Base-by-base conservation (phyloP, 2,797 vertebrate species). In the Salmo trutta region DNA sequence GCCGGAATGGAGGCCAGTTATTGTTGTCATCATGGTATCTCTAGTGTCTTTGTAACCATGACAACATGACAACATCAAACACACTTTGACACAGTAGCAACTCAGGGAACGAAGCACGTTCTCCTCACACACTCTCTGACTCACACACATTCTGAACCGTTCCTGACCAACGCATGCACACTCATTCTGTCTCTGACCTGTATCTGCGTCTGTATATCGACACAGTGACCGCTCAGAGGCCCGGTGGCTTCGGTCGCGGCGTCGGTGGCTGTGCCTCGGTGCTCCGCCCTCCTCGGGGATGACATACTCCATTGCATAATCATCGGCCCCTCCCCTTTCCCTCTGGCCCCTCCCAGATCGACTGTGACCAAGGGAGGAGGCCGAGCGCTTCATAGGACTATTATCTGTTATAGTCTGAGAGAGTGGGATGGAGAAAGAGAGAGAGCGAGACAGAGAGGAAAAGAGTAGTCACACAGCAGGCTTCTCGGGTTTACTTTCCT, bases 321-420 rank as follows among this genome's bases (percentile, higher is more conserved):
- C 96, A 0, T 98, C 96, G 33, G 94, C 82, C 62, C 94, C 92
- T 47, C 92, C 95, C 83, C 92, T 94, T 64, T 92, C 92, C 75
- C 91, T 81, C 79, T 91, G 84, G 41, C 86, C 87, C 7, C 92
- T 91, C 0, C 93, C 91, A 15, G 91, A 90, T 71, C 95, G 93
- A 71, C 94, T 93, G 77, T 97, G 96, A 75, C 97, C 97, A 86
- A 99, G 91, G 73, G 96, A 95, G 0, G 97, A 99, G 73, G 95
- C 96, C 0, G 97, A 98, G 69, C 97, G 96, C 82, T 96, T 98
- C 95, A 99, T 98, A 59, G 96, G 96, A 85, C 97, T 97, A 89
- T 92, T 93, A 89, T 99, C 97, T 0, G 93, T 93, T 92, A 98
- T 98, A 80, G 96, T 96, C 97, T 98, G 86, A 66, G 82, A 77